Evolutionary conservation across 2,797 vertebrate genomes (phyloP).

Genomic region (Ctenochaetus hawaiiensis): DNA sequence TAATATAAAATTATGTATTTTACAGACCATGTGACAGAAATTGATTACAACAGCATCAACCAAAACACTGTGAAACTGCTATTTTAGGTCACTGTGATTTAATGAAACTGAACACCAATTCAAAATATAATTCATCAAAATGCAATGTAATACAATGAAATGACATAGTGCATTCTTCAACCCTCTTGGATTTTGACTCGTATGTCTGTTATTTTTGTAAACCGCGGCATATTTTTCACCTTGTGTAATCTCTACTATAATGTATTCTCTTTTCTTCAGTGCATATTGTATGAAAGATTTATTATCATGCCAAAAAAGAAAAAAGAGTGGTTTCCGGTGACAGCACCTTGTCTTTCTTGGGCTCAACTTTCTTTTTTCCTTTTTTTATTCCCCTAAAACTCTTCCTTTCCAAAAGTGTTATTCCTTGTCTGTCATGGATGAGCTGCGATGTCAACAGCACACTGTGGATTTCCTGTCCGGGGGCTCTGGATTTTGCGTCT

Average conservation of each 20-base stretch:
- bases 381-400: not conserved
- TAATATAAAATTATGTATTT: slow-evolving; percentile 75
- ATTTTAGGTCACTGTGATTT: slow-evolving; percentile 24
- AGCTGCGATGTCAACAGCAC: slow-evolving; percentile 74
- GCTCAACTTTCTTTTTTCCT: not conserved
- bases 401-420: slow-evolving; percentile 72
- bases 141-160: slow-evolving; percentile 9
- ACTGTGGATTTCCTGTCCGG: slow-evolving; percentile 71
- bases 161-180: not conserved
- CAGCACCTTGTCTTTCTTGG: slow-evolving; percentile 45
- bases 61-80: slow-evolving; percentile 51
- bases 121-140: slow-evolving; percentile 31
- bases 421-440: slow-evolving; percentile 76
- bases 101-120: slow-evolving; percentile 31
- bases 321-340: slow-evolving; percentile 45
- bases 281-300: slow-evolving; percentile 48
- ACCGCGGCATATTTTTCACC: not conserved
- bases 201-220: slow-evolving; percentile 12
- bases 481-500: slow-evolving; percentile 74
- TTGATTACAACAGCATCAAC: slow-evolving; percentile 62
- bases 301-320: slow-evolving; percentile 31
- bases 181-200: not conserved
- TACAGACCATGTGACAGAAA: slow-evolving; percentile 69
- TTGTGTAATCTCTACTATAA: slow-evolving; percentile 25
- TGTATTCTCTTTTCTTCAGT: slow-evolving; percentile 36